phyloP scores from a whole-genome alignment of 2,888 invertebrate genomes.

The Stenichneumon culpator region DNA sequence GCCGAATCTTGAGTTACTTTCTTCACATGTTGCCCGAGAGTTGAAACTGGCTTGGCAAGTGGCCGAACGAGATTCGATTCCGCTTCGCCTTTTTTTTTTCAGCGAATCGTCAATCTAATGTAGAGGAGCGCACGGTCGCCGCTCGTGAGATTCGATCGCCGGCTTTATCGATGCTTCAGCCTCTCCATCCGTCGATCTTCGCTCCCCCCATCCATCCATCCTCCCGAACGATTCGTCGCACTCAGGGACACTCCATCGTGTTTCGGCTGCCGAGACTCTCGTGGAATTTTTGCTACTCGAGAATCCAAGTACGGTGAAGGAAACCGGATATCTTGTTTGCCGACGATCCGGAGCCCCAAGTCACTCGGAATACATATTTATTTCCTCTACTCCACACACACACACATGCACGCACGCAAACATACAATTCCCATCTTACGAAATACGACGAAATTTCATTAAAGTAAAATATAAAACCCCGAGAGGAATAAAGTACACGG shows the following conservation, averaged over 20 bases:
- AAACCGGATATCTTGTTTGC: constrained; percentile 56
- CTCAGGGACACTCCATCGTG: constrained; percentile 40
- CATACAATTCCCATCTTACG: not conserved
- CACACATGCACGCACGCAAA: not conserved
- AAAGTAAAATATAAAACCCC: not conserved
- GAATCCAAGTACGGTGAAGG: constrained; percentile 11
- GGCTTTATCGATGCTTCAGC: constrained; percentile 51
- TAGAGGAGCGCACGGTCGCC: not conserved
- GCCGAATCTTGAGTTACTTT: not conserved
- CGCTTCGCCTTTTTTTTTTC: not conserved
- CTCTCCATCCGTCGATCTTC: constrained; percentile 28
- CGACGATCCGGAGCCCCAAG: not conserved
- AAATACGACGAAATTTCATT: not conserved
- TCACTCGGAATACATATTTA: constrained; percentile 14
- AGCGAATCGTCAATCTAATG: constrained; percentile 7
- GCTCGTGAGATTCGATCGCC: constrained; percentile 44
- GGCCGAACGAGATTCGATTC: constrained; percentile 24
- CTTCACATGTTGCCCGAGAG: not conserved
- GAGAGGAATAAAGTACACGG: not conserved
- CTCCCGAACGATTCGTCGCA: constrained; percentile 32
- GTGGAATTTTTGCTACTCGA: constrained; percentile 32
- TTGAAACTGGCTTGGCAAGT: constrained; percentile 27
- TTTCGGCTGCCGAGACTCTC: constrained; percentile 27
- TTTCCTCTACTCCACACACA: not conserved
- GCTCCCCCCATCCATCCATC: constrained; percentile 12